Conservation (phyloP, 2,797 vertebrate species). For the Orientallactaga sibirica region DNA sequence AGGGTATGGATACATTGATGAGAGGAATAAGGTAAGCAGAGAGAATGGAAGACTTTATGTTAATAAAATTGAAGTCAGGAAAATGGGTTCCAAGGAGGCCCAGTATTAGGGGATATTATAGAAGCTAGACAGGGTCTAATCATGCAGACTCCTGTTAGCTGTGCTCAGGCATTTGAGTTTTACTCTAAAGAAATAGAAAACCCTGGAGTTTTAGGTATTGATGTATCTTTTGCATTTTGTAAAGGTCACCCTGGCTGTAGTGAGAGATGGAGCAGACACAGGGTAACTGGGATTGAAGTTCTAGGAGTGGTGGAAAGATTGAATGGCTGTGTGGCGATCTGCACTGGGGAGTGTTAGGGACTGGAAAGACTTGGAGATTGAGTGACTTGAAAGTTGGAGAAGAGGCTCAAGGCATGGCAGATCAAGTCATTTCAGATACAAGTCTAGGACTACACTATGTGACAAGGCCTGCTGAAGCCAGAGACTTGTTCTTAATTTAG, state of each 20-base stretch:
- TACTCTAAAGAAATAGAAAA: not conserved
- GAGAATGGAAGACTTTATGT: not conserved
- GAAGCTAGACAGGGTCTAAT: not conserved
- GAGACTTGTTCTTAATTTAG: conserved; percentile 71
- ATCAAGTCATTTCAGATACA: not conserved
- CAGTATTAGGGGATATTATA: not conserved
- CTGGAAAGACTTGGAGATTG: not conserved
- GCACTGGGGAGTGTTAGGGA: not conserved
- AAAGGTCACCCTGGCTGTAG: not conserved
- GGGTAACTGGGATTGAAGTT: not conserved
- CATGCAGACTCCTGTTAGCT: not conserved
- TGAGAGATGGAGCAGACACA: not conserved
- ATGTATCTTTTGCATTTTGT: not conserved
- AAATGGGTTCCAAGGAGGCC: not conserved
- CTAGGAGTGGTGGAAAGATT: accelerated
- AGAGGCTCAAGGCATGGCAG: conserved; percentile 23
- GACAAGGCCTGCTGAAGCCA: not conserved
- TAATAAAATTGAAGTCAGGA: not conserved
- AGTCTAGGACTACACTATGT: not conserved
- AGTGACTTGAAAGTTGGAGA: not conserved
- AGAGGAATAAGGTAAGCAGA: not conserved
- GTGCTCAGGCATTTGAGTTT: not conserved
- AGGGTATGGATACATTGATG: not conserved
- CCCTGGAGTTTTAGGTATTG: conserved; percentile 7
- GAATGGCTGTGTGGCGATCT: not conserved